Percentiles rank a stretch among this genome's conserved stretches.
These are phyloP conservation scores for Drosophila birchii DNA, from an alignment of 2,888 invertebrate genomes.

Conservation along the genomic window DNA sequence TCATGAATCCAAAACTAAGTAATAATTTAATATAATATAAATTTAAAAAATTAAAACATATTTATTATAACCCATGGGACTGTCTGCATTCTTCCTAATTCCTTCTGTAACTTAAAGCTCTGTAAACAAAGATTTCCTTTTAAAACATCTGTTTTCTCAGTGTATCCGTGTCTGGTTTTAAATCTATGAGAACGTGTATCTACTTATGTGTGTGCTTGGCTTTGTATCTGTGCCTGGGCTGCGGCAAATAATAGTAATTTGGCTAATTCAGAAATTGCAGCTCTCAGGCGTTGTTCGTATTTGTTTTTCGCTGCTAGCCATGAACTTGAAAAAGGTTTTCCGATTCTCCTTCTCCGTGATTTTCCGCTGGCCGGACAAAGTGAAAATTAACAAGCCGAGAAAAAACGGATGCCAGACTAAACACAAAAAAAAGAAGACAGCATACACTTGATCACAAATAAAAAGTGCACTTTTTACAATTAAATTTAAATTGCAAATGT, in stretches of 20 bases:
- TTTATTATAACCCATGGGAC: too few species aligned
- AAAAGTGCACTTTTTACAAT: not conserved
- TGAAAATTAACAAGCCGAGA: slow-evolving; percentile 69
- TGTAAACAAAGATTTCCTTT: too few species aligned
- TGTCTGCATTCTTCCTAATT: not conserved
- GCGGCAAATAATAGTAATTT: slow-evolving; percentile 81
- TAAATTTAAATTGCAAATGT: not conserved
- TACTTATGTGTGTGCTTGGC: slow-evolving; percentile 39
- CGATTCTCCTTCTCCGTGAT: slow-evolving; percentile 25
- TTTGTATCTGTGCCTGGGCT: slow-evolving; percentile 41
- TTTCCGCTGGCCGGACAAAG: slow-evolving; percentile 57
- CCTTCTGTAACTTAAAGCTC: not conserved
- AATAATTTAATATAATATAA: not conserved
- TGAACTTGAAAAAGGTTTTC: slow-evolving; percentile 70
- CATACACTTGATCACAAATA: not conserved
- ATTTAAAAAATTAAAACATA: not conserved
- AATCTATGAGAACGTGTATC: slow-evolving; percentile 16
- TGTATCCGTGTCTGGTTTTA: slow-evolving; percentile 14
- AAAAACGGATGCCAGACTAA: slow-evolving; percentile 7
- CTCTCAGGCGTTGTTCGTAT: slow-evolving; percentile 54
- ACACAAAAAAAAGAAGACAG: not conserved
- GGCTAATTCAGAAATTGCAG: slow-evolving; percentile 79
- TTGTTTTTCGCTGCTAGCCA: slow-evolving; percentile 61
- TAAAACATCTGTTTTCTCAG: not conserved
- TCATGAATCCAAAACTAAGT: too few species aligned